Conservation (phyloP, 2,113 vertebrate genomes). For the Microtus oregoni region DNA sequence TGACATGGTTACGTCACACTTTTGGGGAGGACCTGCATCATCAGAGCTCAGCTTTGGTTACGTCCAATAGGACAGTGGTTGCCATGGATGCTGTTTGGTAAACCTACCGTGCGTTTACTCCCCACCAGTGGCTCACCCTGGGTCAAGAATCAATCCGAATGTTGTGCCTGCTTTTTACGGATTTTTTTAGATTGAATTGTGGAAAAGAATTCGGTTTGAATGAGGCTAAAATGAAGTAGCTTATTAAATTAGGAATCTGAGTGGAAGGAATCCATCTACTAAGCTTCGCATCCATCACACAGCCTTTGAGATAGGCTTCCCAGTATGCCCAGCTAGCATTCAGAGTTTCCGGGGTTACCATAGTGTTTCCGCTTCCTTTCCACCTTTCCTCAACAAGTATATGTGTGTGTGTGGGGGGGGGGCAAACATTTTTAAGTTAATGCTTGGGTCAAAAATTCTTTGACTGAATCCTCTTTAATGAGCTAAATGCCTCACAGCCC, state of each 20-base stretch:
- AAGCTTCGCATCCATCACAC: neutral
- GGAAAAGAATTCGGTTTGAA: neutral
- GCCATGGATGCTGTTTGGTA: neutral
- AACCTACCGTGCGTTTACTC: neutral
- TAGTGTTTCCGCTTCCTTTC: neutral
- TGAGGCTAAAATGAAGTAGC: neutral
- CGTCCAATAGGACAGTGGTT: neutral
- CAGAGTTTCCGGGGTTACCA: neutral
- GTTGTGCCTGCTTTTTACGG: neutral
- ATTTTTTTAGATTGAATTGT: neutral
- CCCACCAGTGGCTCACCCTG: neutral
- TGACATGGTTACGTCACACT: neutral
- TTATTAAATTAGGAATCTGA: neutral
- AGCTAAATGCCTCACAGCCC: neutral
- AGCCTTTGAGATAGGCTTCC: neutral
- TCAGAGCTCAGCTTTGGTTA: no score
- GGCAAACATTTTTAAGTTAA: neutral
- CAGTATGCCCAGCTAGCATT: neutral
- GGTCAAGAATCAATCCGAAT: neutral
- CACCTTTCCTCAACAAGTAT: neutral
- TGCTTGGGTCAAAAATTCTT: neutral
- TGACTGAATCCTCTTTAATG: neutral
- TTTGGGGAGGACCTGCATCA: neutral
- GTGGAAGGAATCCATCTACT: neutral
- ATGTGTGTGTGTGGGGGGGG: fast-evolving